Percentiles rank a stretch among this genome's conserved stretches.
Evolutionary conservation across 2,113 vertebrate species (phyloP).

Genomic region (Chaetura pelagica): DNA sequence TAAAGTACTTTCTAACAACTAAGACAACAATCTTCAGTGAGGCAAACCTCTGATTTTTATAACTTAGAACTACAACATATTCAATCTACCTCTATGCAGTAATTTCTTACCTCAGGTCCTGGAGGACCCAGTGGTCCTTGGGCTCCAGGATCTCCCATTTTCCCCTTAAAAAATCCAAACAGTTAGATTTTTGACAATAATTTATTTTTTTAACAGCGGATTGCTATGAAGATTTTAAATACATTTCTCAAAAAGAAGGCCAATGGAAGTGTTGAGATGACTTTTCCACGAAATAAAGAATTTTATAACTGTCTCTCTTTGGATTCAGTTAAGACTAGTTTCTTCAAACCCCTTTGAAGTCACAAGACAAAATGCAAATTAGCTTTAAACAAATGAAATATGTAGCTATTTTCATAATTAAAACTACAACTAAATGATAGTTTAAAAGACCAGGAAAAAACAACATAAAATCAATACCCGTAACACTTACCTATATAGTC

Average conservation of each 20-base stretch:
- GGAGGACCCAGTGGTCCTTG: slow-evolving; percentile 85
- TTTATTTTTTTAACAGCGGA: neutral
- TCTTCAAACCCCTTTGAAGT: neutral
- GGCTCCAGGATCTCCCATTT: slow-evolving; percentile 86
- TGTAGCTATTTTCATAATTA: neutral
- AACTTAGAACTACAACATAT: neutral
- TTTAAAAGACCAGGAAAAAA: neutral
- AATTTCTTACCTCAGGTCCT: slow-evolving; percentile 91
- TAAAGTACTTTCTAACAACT: neutral
- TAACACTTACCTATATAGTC: neutral
- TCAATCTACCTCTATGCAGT: neutral
- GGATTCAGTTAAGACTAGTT: neutral
- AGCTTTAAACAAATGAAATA: neutral
- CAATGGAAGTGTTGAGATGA: neutral
- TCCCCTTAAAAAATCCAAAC: slow-evolving; percentile 81
- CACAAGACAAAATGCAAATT: neutral
- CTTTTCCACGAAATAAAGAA: neutral
- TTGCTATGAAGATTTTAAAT: neutral
- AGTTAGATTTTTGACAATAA: neutral
- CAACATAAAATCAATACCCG: fast-evolving
- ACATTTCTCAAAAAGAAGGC: neutral
- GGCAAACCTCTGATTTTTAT: neutral
- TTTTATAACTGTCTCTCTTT: neutral
- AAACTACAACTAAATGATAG: too few relatives aligned
- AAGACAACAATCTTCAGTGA: neutral